Evolutionary conservation across 2,113 vertebrate species (phyloP), one percentile per base, ranked within the genome.

Genomic region (Romanogobio albipinnatus): DNA sequence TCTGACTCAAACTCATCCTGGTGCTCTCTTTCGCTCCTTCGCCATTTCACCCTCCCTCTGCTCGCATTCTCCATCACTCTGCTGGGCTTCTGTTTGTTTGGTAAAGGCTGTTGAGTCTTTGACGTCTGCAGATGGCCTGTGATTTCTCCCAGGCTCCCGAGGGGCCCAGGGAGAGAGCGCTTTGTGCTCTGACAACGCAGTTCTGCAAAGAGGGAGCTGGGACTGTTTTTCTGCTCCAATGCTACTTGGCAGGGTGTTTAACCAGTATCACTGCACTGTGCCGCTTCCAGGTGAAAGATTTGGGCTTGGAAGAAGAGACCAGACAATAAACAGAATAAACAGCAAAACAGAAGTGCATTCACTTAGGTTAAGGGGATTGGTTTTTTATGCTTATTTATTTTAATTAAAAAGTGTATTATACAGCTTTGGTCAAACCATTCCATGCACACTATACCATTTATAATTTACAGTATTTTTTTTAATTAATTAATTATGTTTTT

Each of bases 101-200:
- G 84, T 88, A 84, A 84, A 90, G 86, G 45, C 85, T 86, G 85
- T 51, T 82, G 89, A 83, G 77, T 89, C 85, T 90, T 90, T 92
- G 92, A 92, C 87, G 87, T 88, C 86, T 90, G 61, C 89, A 90
- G 91, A 94, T 92, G 90, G 90, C 89, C 91, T 92, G 91, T 88
- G 93, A 93, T 94, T 93, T 92, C 92, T 92, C 88, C 87, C 88
- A 90, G 92, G 94, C 91, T 94, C 93, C 91, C 91, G 78, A 92
- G 93, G 91, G 93, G 89, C 91, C 88, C 84, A 83, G 88, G 93
- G 92, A 93, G 91, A 93, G 87, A 92, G 71, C 83, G 93, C 92
- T 93, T 93, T 94, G 93, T 94, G 92, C 93, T 92, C 92, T 92
- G 92, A 93, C 92, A 94, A 93, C 90, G 89, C 78, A 19, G 86